Percentiles rank a stretch among this genome's conserved stretches.
Conservation (phyloP, 2,888 invertebrate genomes). For the Monopis laevigella region DNA sequence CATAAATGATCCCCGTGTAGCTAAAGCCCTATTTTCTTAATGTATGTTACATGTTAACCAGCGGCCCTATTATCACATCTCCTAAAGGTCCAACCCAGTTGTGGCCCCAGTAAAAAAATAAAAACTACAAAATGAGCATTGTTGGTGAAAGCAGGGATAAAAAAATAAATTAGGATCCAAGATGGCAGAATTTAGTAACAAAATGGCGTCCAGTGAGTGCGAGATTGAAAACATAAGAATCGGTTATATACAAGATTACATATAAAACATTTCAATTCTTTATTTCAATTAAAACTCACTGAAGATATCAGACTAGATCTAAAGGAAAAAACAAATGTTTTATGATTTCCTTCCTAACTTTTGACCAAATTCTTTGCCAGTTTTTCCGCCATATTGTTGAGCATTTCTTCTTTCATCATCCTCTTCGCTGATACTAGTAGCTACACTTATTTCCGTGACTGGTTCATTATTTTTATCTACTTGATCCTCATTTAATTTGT, state of each 20-base stretch:
- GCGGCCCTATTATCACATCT: too few species aligned
- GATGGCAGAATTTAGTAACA: neutral
- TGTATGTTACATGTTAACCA: too few species aligned
- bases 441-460: slow-evolving; percentile 56
- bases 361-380: slow-evolving; percentile 32
- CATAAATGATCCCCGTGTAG: too few species aligned
- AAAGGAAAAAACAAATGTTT: neutral
- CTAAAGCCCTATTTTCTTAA: too few species aligned
- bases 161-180: neutral
- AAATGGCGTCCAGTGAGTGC: slow-evolving; percentile 6
- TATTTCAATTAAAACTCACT: slow-evolving; percentile 6
- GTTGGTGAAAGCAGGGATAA: too few species aligned
- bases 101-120: too few species aligned
- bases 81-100: too few species aligned
- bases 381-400: slow-evolving; percentile 25
- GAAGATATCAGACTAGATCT: slow-evolving; percentile 10
- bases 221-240: neutral
- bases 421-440: slow-evolving; percentile 53
- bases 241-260: too few species aligned
- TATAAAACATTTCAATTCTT: too few species aligned
- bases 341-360: slow-evolving; percentile 32
- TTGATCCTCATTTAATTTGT: slow-evolving; percentile 22
- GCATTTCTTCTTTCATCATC: slow-evolving; percentile 15
- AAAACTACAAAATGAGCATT: too few species aligned
- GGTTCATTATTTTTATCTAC: slow-evolving; percentile 24